These are phyloP conservation scores for Vulpes vulpes DNA, from an alignment of 2,113 vertebrate species.

Conservation along the genomic window DNA sequence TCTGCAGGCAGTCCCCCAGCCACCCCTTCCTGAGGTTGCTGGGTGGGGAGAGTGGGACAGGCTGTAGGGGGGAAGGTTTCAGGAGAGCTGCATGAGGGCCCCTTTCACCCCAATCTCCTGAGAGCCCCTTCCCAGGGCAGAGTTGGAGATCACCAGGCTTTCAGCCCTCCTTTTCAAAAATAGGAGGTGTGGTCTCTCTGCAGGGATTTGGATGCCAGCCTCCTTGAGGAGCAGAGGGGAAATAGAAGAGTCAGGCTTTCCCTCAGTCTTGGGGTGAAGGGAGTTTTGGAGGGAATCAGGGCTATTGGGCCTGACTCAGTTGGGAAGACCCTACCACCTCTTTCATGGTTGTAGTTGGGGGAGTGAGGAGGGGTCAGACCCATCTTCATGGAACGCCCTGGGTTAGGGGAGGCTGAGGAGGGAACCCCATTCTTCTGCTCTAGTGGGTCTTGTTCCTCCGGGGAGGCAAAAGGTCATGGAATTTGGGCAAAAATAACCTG, in stretches of 20 bases:
- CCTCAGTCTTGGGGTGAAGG: not conserved
- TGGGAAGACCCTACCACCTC: not conserved
- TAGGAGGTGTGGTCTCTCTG: not conserved
- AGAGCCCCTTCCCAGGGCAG: not conserved
- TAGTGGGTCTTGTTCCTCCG: not conserved
- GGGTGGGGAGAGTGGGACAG: not conserved
- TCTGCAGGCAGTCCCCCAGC: not conserved
- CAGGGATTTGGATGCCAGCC: not conserved
- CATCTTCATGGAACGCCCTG: not conserved
- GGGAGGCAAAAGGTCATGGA: not conserved
- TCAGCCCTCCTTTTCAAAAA: not conserved
- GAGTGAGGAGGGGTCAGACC: not conserved
- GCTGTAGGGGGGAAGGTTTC: not conserved
- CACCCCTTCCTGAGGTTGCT: slow-evolving; percentile 3
- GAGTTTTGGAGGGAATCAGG: not conserved
- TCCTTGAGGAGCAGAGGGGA: not conserved
- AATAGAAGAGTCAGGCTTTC: not conserved
- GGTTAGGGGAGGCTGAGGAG: not conserved
- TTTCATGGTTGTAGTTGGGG: not conserved
- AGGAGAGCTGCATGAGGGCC: not conserved
- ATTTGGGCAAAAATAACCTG: slow-evolving; percentile 61
- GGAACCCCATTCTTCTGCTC: not conserved
- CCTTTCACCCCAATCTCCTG: not conserved
- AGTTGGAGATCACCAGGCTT: not conserved
- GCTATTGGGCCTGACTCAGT: not conserved